Base-by-base conservation (phyloP, 2,113 vertebrate species). In the Heliornis fulica region DNA sequence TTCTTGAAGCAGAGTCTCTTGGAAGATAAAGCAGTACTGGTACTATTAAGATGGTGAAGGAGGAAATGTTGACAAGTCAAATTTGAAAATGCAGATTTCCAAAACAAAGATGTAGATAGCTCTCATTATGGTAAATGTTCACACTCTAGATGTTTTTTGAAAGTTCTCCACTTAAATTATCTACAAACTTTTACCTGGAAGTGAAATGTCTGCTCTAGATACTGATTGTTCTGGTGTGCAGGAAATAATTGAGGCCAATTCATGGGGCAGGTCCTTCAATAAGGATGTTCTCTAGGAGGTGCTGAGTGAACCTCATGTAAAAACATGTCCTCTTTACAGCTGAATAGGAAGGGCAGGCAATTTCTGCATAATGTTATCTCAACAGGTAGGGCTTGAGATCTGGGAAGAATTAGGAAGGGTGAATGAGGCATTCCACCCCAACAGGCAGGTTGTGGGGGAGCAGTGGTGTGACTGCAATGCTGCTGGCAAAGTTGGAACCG, bases 331-430 rank as follows among this genome's bases (percentile, higher is more conserved):
- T 74, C 19, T 32, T 22, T 31, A 17, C 34, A 34, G 60, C 26
- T 68, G 61, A 20, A 46, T 54, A 45, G 36, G 50, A 34, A 36
- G 29, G 43, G 11, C 29, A 66, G 9, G 10, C 28, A 19, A 3
- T 16, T 75, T 59, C 48, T 13, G 0, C 31, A 16, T 31, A 2
- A 41, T 25, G 69, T 48, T 23, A 36, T 50, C 15, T 54, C 81
- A 13, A 54, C 57, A 79, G 41, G 9, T 31, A 8, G 11, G 25
- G 13, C 16, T 71, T 36, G 20, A 66, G 65, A 61, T 8, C 15
- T 61, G 2, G 3, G 20, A 25, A 15, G 32, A 68, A 16, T 68
- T 26, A 15, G 0, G 0, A 51, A 28, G 17, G 2, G 0, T 6
- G 17, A 28, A 20, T 19, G 32, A 76, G 19, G 36, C 31, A 79